Evolutionary conservation across 2,888 invertebrate species (phyloP).

Genomic region (Drosophila cracens): DNA sequence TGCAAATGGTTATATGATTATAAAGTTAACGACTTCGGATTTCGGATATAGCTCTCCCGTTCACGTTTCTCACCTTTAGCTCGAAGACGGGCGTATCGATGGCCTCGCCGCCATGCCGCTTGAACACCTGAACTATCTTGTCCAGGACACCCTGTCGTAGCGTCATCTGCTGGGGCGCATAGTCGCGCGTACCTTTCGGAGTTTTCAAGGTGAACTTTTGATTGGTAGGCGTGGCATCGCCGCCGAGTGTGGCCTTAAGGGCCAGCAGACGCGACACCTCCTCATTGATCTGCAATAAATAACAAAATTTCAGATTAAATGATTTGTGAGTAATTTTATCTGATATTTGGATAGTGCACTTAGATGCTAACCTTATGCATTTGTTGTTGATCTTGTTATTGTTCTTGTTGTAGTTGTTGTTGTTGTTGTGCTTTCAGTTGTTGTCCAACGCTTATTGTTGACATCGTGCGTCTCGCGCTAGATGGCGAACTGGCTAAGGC

Average conservation of each 20-base stretch:
- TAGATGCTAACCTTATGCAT: slow-evolving; percentile 83
- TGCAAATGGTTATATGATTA: slow-evolving; percentile 82
- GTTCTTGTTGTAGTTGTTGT: slow-evolving; percentile 48
- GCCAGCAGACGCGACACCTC: slow-evolving; percentile 93
- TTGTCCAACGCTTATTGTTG: slow-evolving; percentile 74
- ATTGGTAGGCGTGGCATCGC: slow-evolving; percentile 87
- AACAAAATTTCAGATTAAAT: slow-evolving; percentile 10
- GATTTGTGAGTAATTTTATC: slow-evolving; percentile 16
- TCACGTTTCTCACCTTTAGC: slow-evolving; percentile 89
- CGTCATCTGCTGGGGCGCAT: slow-evolving; percentile 97
- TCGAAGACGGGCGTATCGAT: slow-evolving; percentile 99
- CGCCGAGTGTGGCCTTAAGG: slow-evolving; percentile 90
- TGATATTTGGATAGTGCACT: slow-evolving; percentile 43
- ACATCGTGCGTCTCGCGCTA: slow-evolving; percentile 51
- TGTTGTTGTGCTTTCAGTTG: slow-evolving; percentile 64
- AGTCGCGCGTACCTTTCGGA: slow-evolving; percentile 97
- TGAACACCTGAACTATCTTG: slow-evolving; percentile 95
- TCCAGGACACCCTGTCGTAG: slow-evolving; percentile 93
- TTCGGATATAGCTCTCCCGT: background rate
- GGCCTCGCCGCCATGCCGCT: slow-evolving; percentile 98
- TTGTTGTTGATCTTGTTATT: slow-evolving; percentile 70
- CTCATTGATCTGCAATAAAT: slow-evolving; percentile 90
- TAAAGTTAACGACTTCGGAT: background rate
- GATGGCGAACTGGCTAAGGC: slow-evolving; percentile 50
- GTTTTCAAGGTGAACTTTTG: slow-evolving; percentile 95